Conservation (phyloP, 2,797 vertebrate species). For the Phyllotis vaccarum region DNA sequence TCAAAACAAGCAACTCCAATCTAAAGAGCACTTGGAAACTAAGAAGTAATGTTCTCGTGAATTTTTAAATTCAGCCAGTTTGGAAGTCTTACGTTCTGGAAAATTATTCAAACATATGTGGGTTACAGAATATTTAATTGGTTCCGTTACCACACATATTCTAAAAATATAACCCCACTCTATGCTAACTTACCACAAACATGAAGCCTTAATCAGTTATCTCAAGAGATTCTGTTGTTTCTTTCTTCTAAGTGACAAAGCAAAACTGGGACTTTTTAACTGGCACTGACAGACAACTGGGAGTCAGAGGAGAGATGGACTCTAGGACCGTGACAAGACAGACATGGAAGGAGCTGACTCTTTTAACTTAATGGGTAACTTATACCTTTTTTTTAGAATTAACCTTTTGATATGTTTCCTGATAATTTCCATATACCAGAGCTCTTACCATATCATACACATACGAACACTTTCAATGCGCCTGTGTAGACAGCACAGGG, state of each 20-base stretch:
- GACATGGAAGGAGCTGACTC: conserved; percentile 70
- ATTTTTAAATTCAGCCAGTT: conserved; percentile 23
- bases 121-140: conserved; percentile 66
- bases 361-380: conserved; percentile 25
- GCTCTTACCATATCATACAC: not conserved
- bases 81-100: conserved; percentile 9
- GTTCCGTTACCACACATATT: conserved; percentile 56
- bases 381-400: not conserved
- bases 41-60: not conserved
- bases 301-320: conserved; percentile 77
- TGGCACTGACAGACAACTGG: conserved; percentile 74
- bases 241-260: conserved; percentile 82
- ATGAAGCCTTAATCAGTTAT: conserved; percentile 80
- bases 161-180: conserved; percentile 73
- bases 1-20: not conserved
- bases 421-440: not conserved
- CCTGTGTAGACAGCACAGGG: no score
- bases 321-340: conserved; percentile 79
- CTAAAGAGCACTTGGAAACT: not conserved
- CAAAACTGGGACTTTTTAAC: conserved; percentile 79
- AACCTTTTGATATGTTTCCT: not conserved
- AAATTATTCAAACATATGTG: not conserved
- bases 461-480: not conserved
- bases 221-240: conserved; percentile 83
- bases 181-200: conserved; percentile 80